phyloP scores from a whole-genome alignment of 92 coral and sea anemone species.

The Zoanthus sansibaricus region DNA sequence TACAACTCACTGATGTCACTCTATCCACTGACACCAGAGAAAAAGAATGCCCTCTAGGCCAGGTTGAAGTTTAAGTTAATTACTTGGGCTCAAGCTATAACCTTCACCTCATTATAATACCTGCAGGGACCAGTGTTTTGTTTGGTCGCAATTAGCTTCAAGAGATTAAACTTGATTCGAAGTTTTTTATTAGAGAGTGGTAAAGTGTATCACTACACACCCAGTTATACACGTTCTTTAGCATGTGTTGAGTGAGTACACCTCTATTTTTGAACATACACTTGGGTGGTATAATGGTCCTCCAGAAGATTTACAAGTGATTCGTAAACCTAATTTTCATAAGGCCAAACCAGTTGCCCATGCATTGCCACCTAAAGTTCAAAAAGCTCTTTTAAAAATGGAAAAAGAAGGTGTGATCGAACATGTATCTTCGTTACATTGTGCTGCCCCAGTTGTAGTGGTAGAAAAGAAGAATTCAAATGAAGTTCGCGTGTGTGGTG shows the following conservation, averaged over 20 bases:
- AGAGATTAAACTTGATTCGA: too few species aligned
- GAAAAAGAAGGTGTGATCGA: constrained; percentile 56
- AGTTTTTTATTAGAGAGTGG: too few species aligned
- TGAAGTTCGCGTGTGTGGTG: constrained; percentile 52
- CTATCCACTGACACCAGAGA: constrained; percentile 68
- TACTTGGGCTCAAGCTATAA: not conserved
- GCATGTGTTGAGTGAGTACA: not conserved
- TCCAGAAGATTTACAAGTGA: constrained; percentile 29
- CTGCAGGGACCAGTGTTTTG: not conserved
- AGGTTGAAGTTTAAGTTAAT: constrained; percentile 44
- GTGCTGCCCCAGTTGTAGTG: constrained; percentile 51
- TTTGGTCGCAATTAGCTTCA: too few species aligned
- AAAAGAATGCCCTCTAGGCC: constrained; percentile 46
- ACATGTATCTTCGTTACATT: constrained; percentile 29
- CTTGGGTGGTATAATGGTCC: constrained; percentile 59
- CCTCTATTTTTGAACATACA: not conserved
- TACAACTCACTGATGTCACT: constrained; percentile 52
- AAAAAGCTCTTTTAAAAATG: constrained; percentile 51
- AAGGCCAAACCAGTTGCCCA: constrained; percentile 53
- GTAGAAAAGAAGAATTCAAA: constrained; percentile 30
- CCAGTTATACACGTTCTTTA: not conserved
- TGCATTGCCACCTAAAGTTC: constrained; percentile 53
- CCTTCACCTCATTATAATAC: not conserved
- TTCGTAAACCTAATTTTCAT: constrained; percentile 36
- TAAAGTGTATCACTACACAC: not conserved